These are phyloP conservation scores for Knipowitschia caucasica DNA, from an alignment of 2,797 vertebrate species.

Conservation along the genomic window DNA sequence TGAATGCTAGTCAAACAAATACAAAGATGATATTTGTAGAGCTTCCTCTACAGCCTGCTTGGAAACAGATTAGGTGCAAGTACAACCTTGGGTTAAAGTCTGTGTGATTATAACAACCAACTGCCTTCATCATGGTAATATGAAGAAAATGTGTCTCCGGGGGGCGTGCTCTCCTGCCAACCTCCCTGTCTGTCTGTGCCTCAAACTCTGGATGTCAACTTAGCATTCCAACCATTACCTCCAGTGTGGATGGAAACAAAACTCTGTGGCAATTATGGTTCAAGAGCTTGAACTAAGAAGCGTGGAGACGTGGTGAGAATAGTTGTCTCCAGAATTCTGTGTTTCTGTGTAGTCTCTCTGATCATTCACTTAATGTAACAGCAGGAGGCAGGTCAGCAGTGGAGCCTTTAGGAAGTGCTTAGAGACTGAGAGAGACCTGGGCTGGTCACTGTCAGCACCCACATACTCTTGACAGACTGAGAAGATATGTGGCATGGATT, in stretches of 20 bases:
- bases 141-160: constrained; percentile 43
- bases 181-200: constrained; percentile 55
- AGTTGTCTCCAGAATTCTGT: constrained; percentile 45
- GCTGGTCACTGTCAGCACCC: constrained; percentile 51
- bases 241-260: constrained; percentile 42
- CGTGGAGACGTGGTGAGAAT: constrained; percentile 53
- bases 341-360: constrained; percentile 58
- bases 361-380: constrained; percentile 65
- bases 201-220: constrained; percentile 37
- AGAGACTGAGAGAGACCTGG: constrained; percentile 44
- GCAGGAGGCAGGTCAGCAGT: constrained; percentile 60
- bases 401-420: constrained; percentile 60
- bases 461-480: constrained; percentile 34
- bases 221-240: constrained; percentile 36
- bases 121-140: constrained; percentile 25
- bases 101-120: constrained; percentile 50
- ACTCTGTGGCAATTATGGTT: constrained; percentile 60
- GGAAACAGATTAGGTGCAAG: constrained; percentile 55
- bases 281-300: constrained; percentile 50
- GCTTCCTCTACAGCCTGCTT: constrained; percentile 33
- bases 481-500: constrained; percentile 23
- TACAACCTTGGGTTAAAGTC: constrained; percentile 45
- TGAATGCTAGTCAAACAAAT: constrained; percentile 35
- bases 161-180: constrained; percentile 40
- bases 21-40: constrained; percentile 43